Percentiles rank a stretch among this genome's conserved stretches.
Evolutionary conservation across 2,888 invertebrate species (phyloP).

Genomic region (Pecten maximus): DNA sequence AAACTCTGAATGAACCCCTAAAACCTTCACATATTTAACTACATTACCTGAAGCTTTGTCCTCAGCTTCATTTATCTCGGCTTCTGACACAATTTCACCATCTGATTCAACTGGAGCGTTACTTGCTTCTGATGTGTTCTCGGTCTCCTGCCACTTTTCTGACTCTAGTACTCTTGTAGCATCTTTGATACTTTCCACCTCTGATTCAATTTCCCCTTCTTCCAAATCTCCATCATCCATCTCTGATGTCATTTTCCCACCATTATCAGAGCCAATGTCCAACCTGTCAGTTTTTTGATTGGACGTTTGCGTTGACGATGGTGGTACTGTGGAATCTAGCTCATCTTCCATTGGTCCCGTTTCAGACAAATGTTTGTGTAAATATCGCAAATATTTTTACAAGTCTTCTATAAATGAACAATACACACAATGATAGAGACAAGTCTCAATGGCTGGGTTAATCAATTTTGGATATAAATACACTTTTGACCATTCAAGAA

Average conservation of each 20-base stretch:
- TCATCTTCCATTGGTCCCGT: neutral
- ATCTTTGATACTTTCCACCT: constrained; percentile 44
- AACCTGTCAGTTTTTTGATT: constrained; percentile 66
- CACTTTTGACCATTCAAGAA: neutral
- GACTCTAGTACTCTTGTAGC: constrained; percentile 20
- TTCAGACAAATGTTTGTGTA: neutral
- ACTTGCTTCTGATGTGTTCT: constrained; percentile 27
- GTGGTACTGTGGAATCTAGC: constrained; percentile 52
- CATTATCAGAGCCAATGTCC: constrained; percentile 73
- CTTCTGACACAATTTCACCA: constrained; percentile 39
- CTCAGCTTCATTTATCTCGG: constrained; percentile 41
- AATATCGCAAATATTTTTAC: neutral
- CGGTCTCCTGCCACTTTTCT: neutral
- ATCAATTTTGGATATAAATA: neutral
- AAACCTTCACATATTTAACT: neutral
- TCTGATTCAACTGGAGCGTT: neutral
- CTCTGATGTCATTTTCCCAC: constrained; percentile 58
- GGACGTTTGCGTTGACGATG: constrained; percentile 73
- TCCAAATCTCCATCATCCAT: constrained; percentile 52
- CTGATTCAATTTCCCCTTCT: constrained; percentile 50
- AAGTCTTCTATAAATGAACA: neutral
- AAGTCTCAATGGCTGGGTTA: neutral
- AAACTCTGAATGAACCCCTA: constrained; percentile 38
- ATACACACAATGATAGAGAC: neutral
- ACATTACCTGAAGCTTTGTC: constrained; percentile 26